A percentile compares a stretch with the other conserved stretches of the same genome.
Evolutionary conservation across 2,797 vertebrate genomes (phyloP).

Genomic region (Catostomus latipinnis): DNA sequence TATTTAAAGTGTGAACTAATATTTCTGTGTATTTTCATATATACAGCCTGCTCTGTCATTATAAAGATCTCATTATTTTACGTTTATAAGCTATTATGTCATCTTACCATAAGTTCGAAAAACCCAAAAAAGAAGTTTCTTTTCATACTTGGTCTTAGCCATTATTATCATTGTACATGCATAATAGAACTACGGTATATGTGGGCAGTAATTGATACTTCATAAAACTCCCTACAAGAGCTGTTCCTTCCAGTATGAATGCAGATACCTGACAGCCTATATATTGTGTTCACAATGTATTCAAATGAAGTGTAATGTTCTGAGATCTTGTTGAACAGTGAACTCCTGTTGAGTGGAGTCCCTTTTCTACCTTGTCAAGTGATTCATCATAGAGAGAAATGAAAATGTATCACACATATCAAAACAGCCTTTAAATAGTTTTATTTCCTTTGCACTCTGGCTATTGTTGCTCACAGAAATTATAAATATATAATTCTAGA

Average conservation of each 20-base stretch:
- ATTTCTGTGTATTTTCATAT: no score
- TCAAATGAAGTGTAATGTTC: constrained; percentile 12
- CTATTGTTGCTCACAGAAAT: background rate
- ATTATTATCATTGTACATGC: constrained; percentile 14
- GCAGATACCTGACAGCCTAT: constrained; percentile 3
- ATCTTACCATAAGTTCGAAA: no score
- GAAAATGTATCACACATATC: background rate
- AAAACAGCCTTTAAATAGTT: background rate
- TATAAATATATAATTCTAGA: background rate
- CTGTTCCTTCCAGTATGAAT: background rate
- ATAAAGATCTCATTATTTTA: no score
- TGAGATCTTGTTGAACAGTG: no score
- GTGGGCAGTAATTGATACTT: constrained; percentile 35
- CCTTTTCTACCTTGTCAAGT: constrained; percentile 14
- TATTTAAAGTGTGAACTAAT: no score
- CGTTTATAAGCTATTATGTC: no score
- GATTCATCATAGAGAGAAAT: constrained; percentile 39
- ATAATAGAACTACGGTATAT: constrained; percentile 6
- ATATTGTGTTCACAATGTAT: background rate
- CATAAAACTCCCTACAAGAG: background rate
- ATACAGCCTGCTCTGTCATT: no score
- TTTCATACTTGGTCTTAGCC: background rate
- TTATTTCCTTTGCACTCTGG: background rate
- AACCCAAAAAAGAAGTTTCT: background rate
- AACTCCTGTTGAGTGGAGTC: background rate